Base-by-base conservation (phyloP, 2,113 vertebrate genomes). In the Bagarius yarrelli region DNA sequence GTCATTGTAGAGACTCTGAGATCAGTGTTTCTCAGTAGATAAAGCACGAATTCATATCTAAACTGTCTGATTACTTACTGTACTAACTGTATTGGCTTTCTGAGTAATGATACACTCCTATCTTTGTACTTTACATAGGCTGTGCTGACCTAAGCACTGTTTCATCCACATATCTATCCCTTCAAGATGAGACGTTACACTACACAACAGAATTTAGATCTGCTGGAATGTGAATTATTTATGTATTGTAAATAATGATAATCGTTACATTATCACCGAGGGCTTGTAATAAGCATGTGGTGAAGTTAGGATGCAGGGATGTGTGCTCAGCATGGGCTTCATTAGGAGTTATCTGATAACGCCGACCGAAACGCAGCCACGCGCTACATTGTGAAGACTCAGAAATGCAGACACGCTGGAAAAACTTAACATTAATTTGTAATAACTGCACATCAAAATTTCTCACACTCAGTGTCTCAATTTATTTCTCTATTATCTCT, bases 121-220 rank as follows among this genome's bases (percentile, higher is more conserved):
- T 71, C 69, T 71, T 12, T 30, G 5, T 50, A 52, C 47, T 25
- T 16, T 52, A 18, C 25, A 11, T 19, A 9, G 69, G 14, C 66
- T 47, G 34, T 71, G 44, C 69, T 71, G 69, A 71, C 25, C 25
- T 71, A 30, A 71, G 25, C 15, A 15, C 69, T 5, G 69, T 52
- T 52, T 71, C 69, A 30, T 71, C 69, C n/a, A 19, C 69, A 71
- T 71, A 52, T 30, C n/a, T 71, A 18, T 30, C 44, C 44, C 44
- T 18, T 27, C 44, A 52, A 18, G 40, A 18, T 19, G 44, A 71
- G 67, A 16, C n/a, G 25, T n/a, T 44, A 50, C 15, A 27, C 21
- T 69, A 44, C 36, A 47, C 5, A 14, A n/a, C 44, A 27, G 52
- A n/a, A 71, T 27, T 18, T 6, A 1, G 15, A 23, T 50, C 14